phyloP scores from a whole-genome alignment of 2,797 vertebrate genomes.

The Carcharodon carcharias region DNA sequence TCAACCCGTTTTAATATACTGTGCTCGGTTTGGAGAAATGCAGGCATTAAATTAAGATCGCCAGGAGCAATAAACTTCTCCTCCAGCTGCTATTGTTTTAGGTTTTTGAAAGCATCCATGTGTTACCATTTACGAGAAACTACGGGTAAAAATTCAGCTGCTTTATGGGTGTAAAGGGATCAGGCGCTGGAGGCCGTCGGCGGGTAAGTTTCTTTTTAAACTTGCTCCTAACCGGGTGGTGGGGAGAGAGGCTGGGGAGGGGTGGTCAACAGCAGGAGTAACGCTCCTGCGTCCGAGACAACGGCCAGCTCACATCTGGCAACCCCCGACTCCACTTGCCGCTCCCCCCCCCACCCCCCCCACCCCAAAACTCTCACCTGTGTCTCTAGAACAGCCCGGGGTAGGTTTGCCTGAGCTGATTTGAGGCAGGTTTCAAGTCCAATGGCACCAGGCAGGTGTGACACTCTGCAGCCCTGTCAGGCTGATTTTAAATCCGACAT shows the following conservation, averaged over 20 bases:
- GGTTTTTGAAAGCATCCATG: not conserved
- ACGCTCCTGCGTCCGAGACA: not conserved
- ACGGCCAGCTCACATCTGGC: no score
- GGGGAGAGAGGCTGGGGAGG: no score
- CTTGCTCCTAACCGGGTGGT: not conserved
- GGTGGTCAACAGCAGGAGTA: no score
- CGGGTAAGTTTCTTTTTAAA: not conserved
- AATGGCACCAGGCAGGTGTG: not conserved
- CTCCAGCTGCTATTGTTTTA: not conserved
- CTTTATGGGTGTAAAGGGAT: not conserved
- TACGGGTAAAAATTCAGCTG: not conserved
- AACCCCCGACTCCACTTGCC: no score
- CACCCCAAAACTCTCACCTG: no score
- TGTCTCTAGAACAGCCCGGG: not conserved
- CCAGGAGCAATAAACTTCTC: not conserved
- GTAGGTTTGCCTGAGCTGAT: not conserved
- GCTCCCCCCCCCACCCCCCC: no score
- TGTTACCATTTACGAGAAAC: not conserved
- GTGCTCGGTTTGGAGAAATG: not conserved
- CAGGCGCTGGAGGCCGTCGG: not conserved
- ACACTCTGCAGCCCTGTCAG: not conserved
- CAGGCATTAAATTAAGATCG: not conserved
- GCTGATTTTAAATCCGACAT: not conserved
- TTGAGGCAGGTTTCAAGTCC: not conserved
- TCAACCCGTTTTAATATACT: not conserved